Conservation (phyloP, 2,797 vertebrate species). For the Gallirallus australis region DNA sequence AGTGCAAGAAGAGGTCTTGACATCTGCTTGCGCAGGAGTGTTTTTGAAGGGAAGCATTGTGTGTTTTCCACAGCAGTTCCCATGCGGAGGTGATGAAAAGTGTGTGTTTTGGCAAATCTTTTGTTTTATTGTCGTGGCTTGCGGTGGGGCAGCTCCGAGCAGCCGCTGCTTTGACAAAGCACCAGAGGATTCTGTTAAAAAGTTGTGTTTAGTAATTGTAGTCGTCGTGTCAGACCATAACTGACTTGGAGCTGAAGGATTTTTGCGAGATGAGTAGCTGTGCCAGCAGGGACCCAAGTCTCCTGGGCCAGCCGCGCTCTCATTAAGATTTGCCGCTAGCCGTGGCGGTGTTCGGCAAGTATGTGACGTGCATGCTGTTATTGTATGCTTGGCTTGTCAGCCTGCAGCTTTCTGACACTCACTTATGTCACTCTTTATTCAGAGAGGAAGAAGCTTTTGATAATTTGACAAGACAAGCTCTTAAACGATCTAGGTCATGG, state of each 20-base stretch:
- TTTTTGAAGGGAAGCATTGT: conserved; percentile 66
- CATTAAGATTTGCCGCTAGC: conserved; percentile 90
- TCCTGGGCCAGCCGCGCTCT: conserved; percentile 86
- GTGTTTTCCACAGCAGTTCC: conserved; percentile 51
- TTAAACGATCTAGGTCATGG: conserved; percentile 92
- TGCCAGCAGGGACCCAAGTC: conserved; percentile 88
- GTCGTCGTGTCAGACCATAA: conserved; percentile 84
- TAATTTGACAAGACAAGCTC: conserved; percentile 91
- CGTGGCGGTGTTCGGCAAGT: conserved; percentile 88
- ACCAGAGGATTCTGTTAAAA: conserved; percentile 91
- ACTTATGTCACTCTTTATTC: conserved; percentile 92
- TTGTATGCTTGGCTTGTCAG: conserved; percentile 90
- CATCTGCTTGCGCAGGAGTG: conserved; percentile 56
- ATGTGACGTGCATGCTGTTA: conserved; percentile 91
- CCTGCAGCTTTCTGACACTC: conserved; percentile 90
- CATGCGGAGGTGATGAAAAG: conserved; percentile 74
- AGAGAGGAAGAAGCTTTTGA: conserved; percentile 90
- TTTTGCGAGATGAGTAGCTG: conserved; percentile 87
- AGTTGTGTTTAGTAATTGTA: conserved; percentile 86
- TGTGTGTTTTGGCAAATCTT: conserved; percentile 83
- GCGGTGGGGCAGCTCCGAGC: conserved; percentile 78
- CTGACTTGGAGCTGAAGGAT: conserved; percentile 88
- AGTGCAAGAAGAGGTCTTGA: neutral
- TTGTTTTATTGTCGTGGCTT: conserved; percentile 82
- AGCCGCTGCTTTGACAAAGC: conserved; percentile 91